These are phyloP conservation scores for Calidris pugnax DNA, from an alignment of 2,113 vertebrate genomes.

Conservation along the genomic window DNA sequence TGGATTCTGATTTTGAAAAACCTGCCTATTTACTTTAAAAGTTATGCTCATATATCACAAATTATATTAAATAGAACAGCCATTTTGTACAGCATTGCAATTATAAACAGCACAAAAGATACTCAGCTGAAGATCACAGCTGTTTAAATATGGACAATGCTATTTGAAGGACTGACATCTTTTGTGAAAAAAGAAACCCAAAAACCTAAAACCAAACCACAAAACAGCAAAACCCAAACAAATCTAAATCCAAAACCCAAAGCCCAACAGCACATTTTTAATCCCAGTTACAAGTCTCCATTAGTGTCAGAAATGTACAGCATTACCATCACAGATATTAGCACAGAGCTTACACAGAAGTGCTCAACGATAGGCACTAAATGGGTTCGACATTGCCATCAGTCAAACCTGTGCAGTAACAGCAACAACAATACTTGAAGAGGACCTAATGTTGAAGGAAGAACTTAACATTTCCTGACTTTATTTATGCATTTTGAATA, in stretches of 20 bases:
- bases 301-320: neutral
- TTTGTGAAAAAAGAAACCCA: neutral
- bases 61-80: constrained; percentile 28
- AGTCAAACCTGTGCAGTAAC: neutral
- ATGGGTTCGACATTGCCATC: neutral
- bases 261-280: neutral
- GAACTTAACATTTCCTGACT: constrained; percentile 40
- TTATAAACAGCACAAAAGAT: constrained; percentile 18
- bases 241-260: neutral
- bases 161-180: constrained; percentile 13
- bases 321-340: neutral
- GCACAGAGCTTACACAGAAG: neutral
- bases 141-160: constrained; percentile 49
- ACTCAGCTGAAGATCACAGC: constrained; percentile 1
- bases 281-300: neutral
- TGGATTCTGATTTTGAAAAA: constrained; percentile 58
- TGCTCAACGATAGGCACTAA: neutral
- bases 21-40: constrained; percentile 23
- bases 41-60: neutral
- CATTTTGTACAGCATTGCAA: constrained; percentile 12
- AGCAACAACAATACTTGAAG: neutral
- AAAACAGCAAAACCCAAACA: neutral
- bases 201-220: neutral
- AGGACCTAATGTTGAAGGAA: neutral
- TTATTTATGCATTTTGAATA: constrained; percentile 34